phyloP scores from a whole-genome alignment of 2,113 vertebrate species.

The Microcebus jonahi region DNA sequence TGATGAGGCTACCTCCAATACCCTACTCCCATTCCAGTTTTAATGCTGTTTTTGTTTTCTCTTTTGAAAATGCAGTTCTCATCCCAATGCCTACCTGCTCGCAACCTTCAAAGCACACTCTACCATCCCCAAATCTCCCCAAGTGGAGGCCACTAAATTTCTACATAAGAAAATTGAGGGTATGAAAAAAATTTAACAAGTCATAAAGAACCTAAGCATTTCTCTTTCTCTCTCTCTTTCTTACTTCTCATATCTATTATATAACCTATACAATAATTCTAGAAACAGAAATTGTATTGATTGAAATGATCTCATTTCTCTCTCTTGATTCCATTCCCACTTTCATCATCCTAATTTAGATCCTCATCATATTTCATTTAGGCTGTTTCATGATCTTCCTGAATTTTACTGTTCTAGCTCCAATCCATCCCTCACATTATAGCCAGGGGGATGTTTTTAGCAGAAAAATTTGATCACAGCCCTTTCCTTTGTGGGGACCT shows the following conservation, averaged over 20 bases:
- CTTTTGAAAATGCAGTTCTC: constrained; percentile 9
- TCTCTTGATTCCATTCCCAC: not conserved
- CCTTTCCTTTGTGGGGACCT: not conserved
- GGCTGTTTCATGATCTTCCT: not conserved
- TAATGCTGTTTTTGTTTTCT: not conserved
- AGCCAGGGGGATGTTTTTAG: not conserved
- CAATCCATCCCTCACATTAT: not conserved
- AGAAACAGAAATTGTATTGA: not conserved
- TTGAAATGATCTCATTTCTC: not conserved
- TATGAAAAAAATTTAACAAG: not conserved
- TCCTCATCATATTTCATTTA: not conserved
- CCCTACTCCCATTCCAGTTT: too few species aligned
- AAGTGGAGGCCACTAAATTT: not conserved
- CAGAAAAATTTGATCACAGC: not conserved
- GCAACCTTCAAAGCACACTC: not conserved
- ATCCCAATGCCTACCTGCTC: not conserved
- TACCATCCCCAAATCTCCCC: not conserved
- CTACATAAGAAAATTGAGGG: not conserved
- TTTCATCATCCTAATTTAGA: not conserved
- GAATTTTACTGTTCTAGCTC: not conserved
- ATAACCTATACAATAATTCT: not conserved
- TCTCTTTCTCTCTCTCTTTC: not conserved
- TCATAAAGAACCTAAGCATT: not conserved
- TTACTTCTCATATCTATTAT: not conserved
- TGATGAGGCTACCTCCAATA: not conserved